phyloP scores from a whole-genome alignment of 2,888 invertebrate species.

The Parnassius orleans region DNA sequence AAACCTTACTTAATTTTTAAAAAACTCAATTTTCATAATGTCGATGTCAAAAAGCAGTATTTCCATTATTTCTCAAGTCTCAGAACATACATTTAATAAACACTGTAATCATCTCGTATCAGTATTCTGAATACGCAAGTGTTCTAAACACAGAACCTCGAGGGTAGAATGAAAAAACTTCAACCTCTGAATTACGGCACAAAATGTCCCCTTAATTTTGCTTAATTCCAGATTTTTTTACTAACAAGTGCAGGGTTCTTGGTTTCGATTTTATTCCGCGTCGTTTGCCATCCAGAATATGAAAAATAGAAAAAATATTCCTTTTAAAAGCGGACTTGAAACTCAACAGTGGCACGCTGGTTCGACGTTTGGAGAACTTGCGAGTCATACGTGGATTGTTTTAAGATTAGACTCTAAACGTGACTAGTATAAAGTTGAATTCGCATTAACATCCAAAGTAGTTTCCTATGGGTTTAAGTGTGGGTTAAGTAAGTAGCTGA shows the following conservation, averaged over 20 bases:
- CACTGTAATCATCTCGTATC: slow-evolving; percentile 23
- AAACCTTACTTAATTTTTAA: too few relatives aligned
- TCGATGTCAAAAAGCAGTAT: slow-evolving; percentile 5
- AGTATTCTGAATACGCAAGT: slow-evolving; percentile 20
- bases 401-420: slow-evolving; percentile 41
- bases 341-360: slow-evolving; percentile 37
- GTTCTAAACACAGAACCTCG: slow-evolving; percentile 19
- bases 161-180: slow-evolving; percentile 20
- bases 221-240: slow-evolving; percentile 19
- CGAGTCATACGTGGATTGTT: slow-evolving; percentile 31
- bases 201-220: slow-evolving; percentile 31
- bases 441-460: slow-evolving; percentile 41
- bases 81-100: slow-evolving; percentile 22
- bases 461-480: slow-evolving; percentile 46
- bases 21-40: too few relatives aligned
- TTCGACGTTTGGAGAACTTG: slow-evolving; percentile 44
- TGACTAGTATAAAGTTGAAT: slow-evolving; percentile 41
- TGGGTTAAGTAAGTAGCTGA: slow-evolving; percentile 42
- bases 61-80: slow-evolving; percentile 20
- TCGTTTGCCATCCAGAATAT: slow-evolving; percentile 33
- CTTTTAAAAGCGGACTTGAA: slow-evolving; percentile 40
- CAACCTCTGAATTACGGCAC: slow-evolving; percentile 21
- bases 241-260: slow-evolving; percentile 28
- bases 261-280: slow-evolving; percentile 27
- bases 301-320: slow-evolving; percentile 35